Conservation (phyloP, 2,888 invertebrate genomes). For the Tortrix viridana region DNA sequence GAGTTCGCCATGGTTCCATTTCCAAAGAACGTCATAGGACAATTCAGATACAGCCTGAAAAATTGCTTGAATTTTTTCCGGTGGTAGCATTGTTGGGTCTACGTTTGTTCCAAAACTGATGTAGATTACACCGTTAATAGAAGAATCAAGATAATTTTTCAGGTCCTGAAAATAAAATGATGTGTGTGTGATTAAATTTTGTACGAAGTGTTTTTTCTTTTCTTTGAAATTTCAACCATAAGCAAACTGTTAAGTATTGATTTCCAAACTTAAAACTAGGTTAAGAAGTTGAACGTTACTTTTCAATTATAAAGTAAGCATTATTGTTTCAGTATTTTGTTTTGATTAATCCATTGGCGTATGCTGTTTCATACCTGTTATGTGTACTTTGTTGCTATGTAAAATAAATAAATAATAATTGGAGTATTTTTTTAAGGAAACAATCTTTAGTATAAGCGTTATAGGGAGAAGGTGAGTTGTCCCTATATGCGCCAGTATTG, state of each 20-base stretch:
- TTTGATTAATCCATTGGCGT: too few species aligned
- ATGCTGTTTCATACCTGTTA: too few species aligned
- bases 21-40: slow-evolving; percentile 66
- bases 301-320: too few species aligned
- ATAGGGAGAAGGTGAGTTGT: too few species aligned
- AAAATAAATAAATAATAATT: too few species aligned
- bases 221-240: background rate
- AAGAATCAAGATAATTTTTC: slow-evolving; percentile 52
- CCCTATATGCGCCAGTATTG: too few species aligned
- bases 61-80: slow-evolving; percentile 43
- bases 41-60: slow-evolving; percentile 54
- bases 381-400: too few species aligned
- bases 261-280: too few species aligned
- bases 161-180: slow-evolving; percentile 49
- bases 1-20: slow-evolving; percentile 57
- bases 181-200: background rate
- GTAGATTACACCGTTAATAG: slow-evolving; percentile 60
- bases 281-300: too few species aligned
- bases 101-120: slow-evolving; percentile 65
- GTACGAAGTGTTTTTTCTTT: background rate
- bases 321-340: too few species aligned
- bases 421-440: too few species aligned
- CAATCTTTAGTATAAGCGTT: too few species aligned
- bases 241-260: background rate
- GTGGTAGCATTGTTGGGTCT: slow-evolving; percentile 48